Evolutionary conservation across 2,888 invertebrate species (phyloP).

Genomic region (Troides oblongomaculatus): DNA sequence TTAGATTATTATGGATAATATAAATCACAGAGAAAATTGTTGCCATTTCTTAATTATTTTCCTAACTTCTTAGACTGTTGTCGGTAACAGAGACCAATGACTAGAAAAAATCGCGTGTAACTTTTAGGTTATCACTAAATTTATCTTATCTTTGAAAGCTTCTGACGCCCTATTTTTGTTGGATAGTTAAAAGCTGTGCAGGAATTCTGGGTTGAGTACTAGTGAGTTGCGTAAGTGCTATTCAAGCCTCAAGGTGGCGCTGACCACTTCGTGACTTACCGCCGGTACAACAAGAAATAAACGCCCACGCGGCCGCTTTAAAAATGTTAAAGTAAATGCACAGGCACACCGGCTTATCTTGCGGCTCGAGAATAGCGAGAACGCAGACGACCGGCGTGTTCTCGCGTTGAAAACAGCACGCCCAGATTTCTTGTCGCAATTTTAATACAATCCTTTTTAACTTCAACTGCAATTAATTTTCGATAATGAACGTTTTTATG

Average conservation of each 20-base stretch:
- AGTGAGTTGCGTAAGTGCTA: slow-evolving; percentile 61
- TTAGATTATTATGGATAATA: no score
- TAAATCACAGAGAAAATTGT: no score
- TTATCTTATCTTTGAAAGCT: slow-evolving; percentile 1
- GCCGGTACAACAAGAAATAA: slow-evolving; percentile 60
- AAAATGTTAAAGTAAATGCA: slow-evolving; percentile 79
- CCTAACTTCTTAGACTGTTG: no score
- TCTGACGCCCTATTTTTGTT: slow-evolving; percentile 15
- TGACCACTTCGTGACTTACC: slow-evolving; percentile 76
- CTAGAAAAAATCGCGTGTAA: no score
- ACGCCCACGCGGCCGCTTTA: slow-evolving; percentile 60
- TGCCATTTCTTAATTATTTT: no score
- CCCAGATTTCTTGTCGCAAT: slow-evolving; percentile 29
- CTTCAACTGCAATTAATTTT: no score
- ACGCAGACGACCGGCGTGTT: slow-evolving; percentile 55
- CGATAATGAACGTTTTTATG: no score
- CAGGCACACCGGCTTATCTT: slow-evolving; percentile 74
- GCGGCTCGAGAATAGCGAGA: slow-evolving; percentile 58
- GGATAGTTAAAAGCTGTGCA: slow-evolving; percentile 28
- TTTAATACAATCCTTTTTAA: slow-evolving; percentile 10
- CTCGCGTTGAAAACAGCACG: slow-evolving; percentile 32
- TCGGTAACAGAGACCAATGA: no score
- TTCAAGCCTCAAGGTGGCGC: slow-evolving; percentile 75
- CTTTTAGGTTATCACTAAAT: neutral
- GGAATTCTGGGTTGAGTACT: slow-evolving; percentile 32